Evolutionary conservation across 2,113 vertebrate species (phyloP).

Genomic region (Aythya baeri): DNA sequence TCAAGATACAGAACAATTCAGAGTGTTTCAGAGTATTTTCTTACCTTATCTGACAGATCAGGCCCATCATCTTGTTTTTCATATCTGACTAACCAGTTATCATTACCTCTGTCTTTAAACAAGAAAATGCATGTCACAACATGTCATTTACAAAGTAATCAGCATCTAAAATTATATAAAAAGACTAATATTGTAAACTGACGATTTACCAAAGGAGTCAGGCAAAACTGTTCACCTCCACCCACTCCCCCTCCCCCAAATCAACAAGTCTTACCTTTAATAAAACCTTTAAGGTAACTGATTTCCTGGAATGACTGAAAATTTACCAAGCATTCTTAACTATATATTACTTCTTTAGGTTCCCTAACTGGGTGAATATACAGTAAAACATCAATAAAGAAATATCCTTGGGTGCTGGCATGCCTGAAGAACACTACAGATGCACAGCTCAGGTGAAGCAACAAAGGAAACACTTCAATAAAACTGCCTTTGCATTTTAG

Average conservation of each 20-base stretch:
- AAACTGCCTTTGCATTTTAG: not conserved
- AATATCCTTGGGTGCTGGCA: not conserved
- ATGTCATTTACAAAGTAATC: not conserved
- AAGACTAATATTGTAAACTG: not conserved
- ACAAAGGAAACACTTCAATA: not conserved
- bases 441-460: not conserved
- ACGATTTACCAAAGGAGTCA: not conserved
- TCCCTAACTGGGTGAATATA: not conserved
- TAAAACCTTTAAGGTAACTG: not conserved
- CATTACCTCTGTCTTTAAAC: constrained; percentile 92
- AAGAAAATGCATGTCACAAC: constrained; percentile 20
- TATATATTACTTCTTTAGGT: not conserved
- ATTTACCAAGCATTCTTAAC: not conserved
- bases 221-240: not conserved
- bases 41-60: constrained; percentile 80
- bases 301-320: not conserved
- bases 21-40: not conserved
- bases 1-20: not conserved
- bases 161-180: not conserved
- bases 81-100: constrained; percentile 97
- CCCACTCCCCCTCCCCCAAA: not conserved
- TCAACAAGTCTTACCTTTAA: not conserved
- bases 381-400: not conserved
- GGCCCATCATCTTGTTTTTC: constrained; percentile 81
- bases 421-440: not conserved